Evolutionary conservation across 2,797 vertebrate genomes (phyloP).

Genomic region (Ctenopoma kingsleyae): DNA sequence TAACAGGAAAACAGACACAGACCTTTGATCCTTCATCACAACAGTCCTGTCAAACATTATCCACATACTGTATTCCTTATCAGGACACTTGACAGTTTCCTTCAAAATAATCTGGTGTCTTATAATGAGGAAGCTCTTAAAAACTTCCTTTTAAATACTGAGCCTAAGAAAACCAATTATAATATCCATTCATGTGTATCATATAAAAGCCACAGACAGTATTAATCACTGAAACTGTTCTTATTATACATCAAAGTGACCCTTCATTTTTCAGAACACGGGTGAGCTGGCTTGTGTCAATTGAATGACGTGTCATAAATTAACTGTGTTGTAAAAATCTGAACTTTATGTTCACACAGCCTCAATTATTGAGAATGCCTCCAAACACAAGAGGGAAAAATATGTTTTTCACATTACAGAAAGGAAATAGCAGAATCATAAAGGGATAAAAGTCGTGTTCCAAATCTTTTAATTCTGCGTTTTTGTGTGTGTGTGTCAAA

Average conservation of each 20-base stretch:
- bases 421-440: not conserved
- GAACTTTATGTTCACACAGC: not conserved
- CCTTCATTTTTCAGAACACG: conserved; percentile 1
- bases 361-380: not conserved
- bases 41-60: conserved; percentile 79
- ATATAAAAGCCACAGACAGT: not conserved
- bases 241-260: not conserved
- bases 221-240: not conserved
- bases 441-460: not conserved
- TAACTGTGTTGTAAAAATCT: conserved; percentile 20
- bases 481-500: too few species aligned
- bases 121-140: not conserved
- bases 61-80: conserved; percentile 49
- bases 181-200: conserved; percentile 5
- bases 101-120: not conserved
- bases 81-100: conserved; percentile 1
- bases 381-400: not conserved
- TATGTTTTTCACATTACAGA: not conserved
- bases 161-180: conserved; percentile 11
- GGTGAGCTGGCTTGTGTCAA: not conserved
- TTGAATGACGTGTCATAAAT: conserved; percentile 19
- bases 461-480: too few species aligned
- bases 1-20: conserved; percentile 35
- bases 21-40: conserved; percentile 72
- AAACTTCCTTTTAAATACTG: not conserved